These are phyloP conservation scores for Apteryx mantelli DNA, from an alignment of 2,113 vertebrate genomes.

Conservation along the genomic window DNA sequence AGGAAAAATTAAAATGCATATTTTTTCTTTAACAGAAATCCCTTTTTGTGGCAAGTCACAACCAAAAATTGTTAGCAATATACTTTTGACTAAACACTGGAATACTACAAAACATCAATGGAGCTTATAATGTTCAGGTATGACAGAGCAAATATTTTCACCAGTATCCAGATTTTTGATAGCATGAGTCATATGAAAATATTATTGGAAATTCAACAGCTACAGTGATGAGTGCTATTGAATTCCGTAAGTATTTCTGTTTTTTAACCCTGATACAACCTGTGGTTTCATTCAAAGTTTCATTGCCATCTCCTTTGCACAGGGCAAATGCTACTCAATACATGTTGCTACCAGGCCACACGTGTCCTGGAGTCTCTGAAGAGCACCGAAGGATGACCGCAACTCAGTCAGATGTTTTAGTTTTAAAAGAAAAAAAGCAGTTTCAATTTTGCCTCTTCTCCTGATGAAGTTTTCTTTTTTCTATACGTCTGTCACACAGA, in stretches of 20 bases:
- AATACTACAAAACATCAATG: neutral
- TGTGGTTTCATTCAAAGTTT: neutral
- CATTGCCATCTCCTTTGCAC: neutral
- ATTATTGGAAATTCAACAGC: neutral
- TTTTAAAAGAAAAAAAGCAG: neutral
- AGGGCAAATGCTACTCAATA: neutral
- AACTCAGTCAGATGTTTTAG: neutral
- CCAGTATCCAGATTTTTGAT: neutral
- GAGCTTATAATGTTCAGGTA: neutral
- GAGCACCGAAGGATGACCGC: neutral
- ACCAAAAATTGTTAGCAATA: neutral
- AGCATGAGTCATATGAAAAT: neutral
- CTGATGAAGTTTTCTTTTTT: neutral
- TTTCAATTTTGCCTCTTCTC: neutral
- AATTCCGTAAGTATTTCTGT: neutral
- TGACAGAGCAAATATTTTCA: neutral
- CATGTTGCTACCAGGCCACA: neutral
- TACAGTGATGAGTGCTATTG: neutral
- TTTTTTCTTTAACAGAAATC: neutral
- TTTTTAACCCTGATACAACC: neutral
- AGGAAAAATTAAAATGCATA: neutral
- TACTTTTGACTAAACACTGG: neutral
- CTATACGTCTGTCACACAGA: neutral
- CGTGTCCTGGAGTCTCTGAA: neutral
- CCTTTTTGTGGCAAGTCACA: neutral